phyloP scores from a whole-genome alignment of 2,888 invertebrate genomes.

The Eupithecia subfuscata region DNA sequence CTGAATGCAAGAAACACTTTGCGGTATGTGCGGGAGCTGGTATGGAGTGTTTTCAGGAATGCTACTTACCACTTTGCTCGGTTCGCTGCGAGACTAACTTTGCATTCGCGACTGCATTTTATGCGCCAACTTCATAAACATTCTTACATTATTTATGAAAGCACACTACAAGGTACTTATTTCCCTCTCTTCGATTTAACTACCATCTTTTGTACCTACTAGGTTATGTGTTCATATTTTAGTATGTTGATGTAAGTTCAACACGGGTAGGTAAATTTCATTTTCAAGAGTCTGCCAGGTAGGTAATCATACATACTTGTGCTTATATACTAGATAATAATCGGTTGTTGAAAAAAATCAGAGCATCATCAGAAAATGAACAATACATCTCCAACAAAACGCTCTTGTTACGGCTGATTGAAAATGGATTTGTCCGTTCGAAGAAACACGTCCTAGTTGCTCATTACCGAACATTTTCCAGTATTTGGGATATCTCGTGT shows the following conservation, averaged over 20 bases:
- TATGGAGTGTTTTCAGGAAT: background rate
- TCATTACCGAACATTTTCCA: background rate
- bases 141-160: background rate
- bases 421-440: background rate
- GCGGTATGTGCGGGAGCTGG: background rate
- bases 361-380: background rate
- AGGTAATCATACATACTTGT: background rate
- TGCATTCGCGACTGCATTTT: slow-evolving; percentile 12
- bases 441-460: background rate
- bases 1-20: slow-evolving; percentile 8
- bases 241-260: background rate
- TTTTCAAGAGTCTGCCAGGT: background rate
- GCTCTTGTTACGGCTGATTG: background rate
- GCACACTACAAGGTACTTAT: background rate
- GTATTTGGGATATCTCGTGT: background rate
- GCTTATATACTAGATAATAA: too few relatives aligned
- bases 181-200: background rate
- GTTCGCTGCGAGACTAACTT: background rate
- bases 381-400: background rate
- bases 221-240: background rate
- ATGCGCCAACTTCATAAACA: background rate
- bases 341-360: background rate
- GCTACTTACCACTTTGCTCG: background rate
- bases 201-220: background rate
- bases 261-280: background rate